Base-by-base conservation (phyloP, 2,888 invertebrate species). In the Matsumyia berberina region DNA sequence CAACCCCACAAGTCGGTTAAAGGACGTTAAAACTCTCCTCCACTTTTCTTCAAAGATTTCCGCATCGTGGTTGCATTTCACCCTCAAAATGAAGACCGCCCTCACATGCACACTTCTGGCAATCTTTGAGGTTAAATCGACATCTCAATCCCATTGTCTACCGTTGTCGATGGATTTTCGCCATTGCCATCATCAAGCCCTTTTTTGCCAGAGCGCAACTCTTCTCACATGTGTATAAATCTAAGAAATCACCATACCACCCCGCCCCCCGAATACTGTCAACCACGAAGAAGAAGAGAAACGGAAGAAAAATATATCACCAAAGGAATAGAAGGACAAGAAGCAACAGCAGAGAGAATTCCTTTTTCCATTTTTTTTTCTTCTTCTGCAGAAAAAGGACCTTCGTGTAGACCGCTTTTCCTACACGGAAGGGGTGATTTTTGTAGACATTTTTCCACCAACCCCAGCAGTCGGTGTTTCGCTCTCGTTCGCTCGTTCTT, bases 61-160 rank as follows among this genome's bases (percentile, higher is more conserved):
- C 74, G 80, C 74, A 80, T 70, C 74, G 46, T 55, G 69, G 80
- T 53, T 85, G 74, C 79, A 85, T 64, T 66, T 80, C 80, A 70
- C 44, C 64, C 58, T 44, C 31, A 66, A 74, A n/a, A 67, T 24
- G 67, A 29, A 70, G 17, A 55, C 77, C 72, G 29, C 39, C 35
- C 51, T 46, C 2, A 57, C 19, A 35, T 15, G 15, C 46, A n/a
- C 35, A 37, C 31, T 24, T 49, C 57, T 33, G 42, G 37, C 62
- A 74, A 79, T 74, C 73, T 79, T 79, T 85, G 79, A 64, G 79
- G 74, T 74, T 85, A 85, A 85, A 85, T 73, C 85, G 85, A 80
- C 85, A 80, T 76, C 70, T 60, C 85, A 85, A 80, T 85, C 58
- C 51, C 57, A 74, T 80, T 85, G 80, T 74, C 83, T 83, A 55